Conservation (phyloP, 2,888 invertebrate species). For the Ypsolopha scabrella region DNA sequence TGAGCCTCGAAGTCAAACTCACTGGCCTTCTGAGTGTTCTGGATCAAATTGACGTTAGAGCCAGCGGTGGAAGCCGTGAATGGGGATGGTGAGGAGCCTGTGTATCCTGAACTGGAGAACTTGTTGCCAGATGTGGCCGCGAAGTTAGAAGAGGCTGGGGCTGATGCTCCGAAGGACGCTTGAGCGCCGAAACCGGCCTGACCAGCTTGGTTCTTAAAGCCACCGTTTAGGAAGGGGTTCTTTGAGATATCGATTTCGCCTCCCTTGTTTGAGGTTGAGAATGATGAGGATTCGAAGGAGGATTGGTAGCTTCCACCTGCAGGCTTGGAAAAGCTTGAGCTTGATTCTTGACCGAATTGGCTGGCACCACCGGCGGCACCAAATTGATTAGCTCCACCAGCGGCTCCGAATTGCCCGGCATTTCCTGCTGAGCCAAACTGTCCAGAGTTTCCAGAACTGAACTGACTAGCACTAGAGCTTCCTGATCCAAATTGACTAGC, state of each 20-base stretch:
- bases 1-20: constrained; percentile 42
- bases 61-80: constrained; percentile 38
- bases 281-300: constrained; percentile 35
- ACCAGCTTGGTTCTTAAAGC: constrained; percentile 13
- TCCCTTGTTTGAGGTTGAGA: constrained; percentile 24
- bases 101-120: constrained; percentile 25
- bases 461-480: constrained; percentile 9
- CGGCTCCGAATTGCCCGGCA: neutral
- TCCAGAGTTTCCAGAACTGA: neutral
- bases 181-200: constrained; percentile 17
- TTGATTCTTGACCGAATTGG: neutral
- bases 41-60: constrained; percentile 43
- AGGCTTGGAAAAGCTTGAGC: constrained; percentile 1
- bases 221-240: constrained; percentile 43
- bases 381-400: neutral
- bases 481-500: constrained; percentile 8
- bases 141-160: constrained; percentile 7
- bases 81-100: constrained; percentile 49
- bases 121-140: constrained; percentile 15
- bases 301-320: constrained; percentile 21
- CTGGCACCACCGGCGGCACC: constrained; percentile 8
- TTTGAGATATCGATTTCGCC: constrained; percentile 37
- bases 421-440: neutral
- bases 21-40: constrained; percentile 36
- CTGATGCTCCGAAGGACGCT: constrained; percentile 11